A percentile compares a stretch with the other conserved stretches of the same genome.
Evolutionary conservation across 2,888 invertebrate genomes (phyloP).

Genomic region (Sialis lutaria): DNA sequence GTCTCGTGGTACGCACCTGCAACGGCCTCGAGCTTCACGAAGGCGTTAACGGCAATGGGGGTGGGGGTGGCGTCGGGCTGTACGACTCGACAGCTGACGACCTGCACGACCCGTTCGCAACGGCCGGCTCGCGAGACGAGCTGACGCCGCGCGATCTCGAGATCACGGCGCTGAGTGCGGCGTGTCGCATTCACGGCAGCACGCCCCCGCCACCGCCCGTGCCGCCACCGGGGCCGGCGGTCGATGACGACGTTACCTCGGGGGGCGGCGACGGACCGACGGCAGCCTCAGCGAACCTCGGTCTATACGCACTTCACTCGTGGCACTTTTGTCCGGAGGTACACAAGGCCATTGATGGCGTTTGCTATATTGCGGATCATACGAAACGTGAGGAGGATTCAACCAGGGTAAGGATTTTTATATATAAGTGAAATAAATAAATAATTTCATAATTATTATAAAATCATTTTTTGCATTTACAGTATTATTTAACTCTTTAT

Average conservation of each 20-base stretch:
- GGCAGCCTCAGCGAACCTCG: slow-evolving; percentile 15
- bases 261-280: slow-evolving; percentile 29
- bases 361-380: slow-evolving; percentile 83
- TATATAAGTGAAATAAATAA: not conserved
- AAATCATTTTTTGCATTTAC: too few species aligned
- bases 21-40: slow-evolving; percentile 60
- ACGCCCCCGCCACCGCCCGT: slow-evolving; percentile 31
- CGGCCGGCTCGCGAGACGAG: slow-evolving; percentile 35
- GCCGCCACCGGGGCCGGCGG: slow-evolving; percentile 29
- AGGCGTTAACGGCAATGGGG: slow-evolving; percentile 18
- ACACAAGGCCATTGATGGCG: slow-evolving; percentile 83
- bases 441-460: not conserved
- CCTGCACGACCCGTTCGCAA: slow-evolving; percentile 32
- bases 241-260: slow-evolving; percentile 21
- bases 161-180: slow-evolving; percentile 32
- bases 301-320: slow-evolving; percentile 43
- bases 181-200: slow-evolving; percentile 40
- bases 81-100: slow-evolving; percentile 19
- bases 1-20: slow-evolving; percentile 60
- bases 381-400: slow-evolving; percentile 84
- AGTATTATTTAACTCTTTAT: too few species aligned
- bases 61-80: slow-evolving; percentile 10
- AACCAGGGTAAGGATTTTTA: slow-evolving; percentile 46
- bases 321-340: slow-evolving; percentile 87
- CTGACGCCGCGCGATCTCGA: slow-evolving; percentile 36